Percentiles rank a stretch among this genome's conserved stretches.
Evolutionary conservation across 2,797 vertebrate genomes (phyloP).

Genomic region (Lerista edwardsae): DNA sequence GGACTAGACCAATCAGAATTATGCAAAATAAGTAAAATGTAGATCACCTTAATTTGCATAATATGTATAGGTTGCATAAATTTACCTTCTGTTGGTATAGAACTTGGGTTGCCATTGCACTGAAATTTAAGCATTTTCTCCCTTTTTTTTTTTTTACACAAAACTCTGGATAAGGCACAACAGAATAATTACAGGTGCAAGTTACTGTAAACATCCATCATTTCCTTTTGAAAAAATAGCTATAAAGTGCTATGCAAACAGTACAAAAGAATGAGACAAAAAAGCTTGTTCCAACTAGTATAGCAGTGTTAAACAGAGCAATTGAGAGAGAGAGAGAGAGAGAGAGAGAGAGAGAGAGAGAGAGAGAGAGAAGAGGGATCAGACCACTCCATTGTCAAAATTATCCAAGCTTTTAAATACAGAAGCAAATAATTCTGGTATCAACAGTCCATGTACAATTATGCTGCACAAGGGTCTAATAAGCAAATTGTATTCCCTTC

Average conservation of each 20-base stretch:
- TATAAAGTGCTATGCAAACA: conserved; percentile 64
- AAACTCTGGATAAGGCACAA: conserved; percentile 1
- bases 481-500: conserved; percentile 37
- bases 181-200: conserved; percentile 20
- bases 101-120: not conserved
- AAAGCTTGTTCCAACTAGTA: conserved; percentile 55
- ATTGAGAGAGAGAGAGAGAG: conserved; percentile 33
- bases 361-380: not conserved
- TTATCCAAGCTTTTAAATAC: conserved; percentile 52
- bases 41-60: not conserved
- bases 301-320: conserved; percentile 37
- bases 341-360: conserved; percentile 33
- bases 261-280: conserved; percentile 58
- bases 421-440: conserved; percentile 21
- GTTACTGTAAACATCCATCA: conserved; percentile 44
- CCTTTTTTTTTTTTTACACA: not conserved
- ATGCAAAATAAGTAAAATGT: not conserved
- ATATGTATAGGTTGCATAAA: not conserved
- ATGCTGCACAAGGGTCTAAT: conserved; percentile 37
- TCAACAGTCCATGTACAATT: conserved; percentile 8
- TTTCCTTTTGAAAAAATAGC: conserved; percentile 54
- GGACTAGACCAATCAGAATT: not conserved
- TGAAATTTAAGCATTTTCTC: not conserved
- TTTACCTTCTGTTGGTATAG: not conserved
- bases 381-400: conserved; percentile 28